Percentiles rank a stretch among this genome's conserved stretches.
These are phyloP conservation scores for Pygoscelis adeliae DNA, from an alignment of 2,113 vertebrate genomes.

Conservation along the genomic window DNA sequence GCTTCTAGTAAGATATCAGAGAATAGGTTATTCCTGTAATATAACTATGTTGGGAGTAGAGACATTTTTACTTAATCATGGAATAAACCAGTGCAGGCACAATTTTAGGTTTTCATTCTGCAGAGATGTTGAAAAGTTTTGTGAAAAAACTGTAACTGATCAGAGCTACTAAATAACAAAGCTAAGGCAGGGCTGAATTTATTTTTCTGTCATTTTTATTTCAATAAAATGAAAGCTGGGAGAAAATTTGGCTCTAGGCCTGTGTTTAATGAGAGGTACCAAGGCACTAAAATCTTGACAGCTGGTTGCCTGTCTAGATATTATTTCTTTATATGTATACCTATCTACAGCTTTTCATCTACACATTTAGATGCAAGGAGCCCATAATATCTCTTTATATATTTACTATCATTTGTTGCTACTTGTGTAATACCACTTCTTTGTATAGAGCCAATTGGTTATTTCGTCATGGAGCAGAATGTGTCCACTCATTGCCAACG, in stretches of 20 bases:
- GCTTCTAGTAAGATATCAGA: neutral
- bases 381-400: neutral
- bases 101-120: neutral
- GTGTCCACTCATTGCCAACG: neutral
- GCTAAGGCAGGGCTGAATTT: neutral
- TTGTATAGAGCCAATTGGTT: neutral
- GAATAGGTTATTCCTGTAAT: neutral
- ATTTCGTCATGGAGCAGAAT: neutral
- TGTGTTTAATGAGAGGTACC: neutral
- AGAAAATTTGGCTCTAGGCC: neutral
- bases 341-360: neutral
- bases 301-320: neutral
- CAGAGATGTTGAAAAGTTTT: neutral
- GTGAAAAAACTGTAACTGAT: neutral
- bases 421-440: neutral
- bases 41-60: neutral
- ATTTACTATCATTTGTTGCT: neutral
- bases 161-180: neutral
- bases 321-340: neutral
- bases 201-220: neutral
- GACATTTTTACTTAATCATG: neutral
- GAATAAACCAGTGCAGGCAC: neutral
- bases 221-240: neutral
- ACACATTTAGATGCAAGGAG: neutral
- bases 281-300: neutral